Base-by-base conservation (phyloP, 2,113 vertebrate genomes). In the Protobothrops flavoviridis region DNA sequence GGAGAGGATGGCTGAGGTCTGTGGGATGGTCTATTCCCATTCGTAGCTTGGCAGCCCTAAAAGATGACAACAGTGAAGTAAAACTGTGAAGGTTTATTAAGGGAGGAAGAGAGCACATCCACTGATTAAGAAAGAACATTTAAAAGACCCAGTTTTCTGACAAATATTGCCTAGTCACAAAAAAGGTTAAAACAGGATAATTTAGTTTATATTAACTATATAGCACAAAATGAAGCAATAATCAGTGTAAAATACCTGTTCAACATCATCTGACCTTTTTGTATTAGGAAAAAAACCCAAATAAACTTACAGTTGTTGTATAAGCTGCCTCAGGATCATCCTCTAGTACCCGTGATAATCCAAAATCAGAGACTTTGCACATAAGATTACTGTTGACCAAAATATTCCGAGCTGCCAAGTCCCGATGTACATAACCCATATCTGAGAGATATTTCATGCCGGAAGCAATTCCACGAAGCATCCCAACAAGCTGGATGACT, bases 401-500 rank as follows among this genome's bases (percentile, higher is more conserved):
- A 91, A 98, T 98, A 90, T 98, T 98, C 1, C 98, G 96, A 2
- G 98, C 98, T 1, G 98, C 98, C 53, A 98, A 97, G n/a, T 98
- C 98, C 0, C 98, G 97, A 95, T 98, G 98, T 5, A 98, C 98
- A 0, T 98, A 98, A 85, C 98, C 98, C 98, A 98, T 98, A 69
- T 98, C 98, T 0, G 98, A 98, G 91, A 98, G 98, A 92, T 98
- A 98, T 94, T 98, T 98, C 98, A 98, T 98, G 88, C 98, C 98
- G 3, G 98, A 98, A 3, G 98, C 98, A 8, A 99, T 98, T 85
- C 99, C 99, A 23, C 98, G 98, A 96, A 99, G 97, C 99, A 99
- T 99, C 48, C 99, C 99, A 0, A 99, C 99, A 96, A 99, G 96
- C 98, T 99, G 99, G 96, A 99, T 98, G 94, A 99, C 99, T 0